These are phyloP conservation scores for Malachius bipustulatus DNA, from an alignment of 2,888 invertebrate genomes.

Conservation along the genomic window DNA sequence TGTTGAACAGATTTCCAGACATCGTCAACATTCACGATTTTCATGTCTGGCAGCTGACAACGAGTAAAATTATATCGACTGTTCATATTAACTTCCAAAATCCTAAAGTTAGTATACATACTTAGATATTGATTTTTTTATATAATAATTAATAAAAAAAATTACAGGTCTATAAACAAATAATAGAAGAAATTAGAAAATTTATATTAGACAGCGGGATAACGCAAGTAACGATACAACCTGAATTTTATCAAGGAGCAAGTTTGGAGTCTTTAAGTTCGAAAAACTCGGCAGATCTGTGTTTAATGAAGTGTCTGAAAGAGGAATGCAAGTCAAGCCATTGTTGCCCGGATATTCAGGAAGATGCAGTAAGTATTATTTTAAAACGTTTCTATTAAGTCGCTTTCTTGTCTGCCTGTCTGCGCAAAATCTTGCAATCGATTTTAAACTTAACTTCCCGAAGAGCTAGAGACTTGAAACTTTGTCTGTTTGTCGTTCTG, in stretches of 20 bases:
- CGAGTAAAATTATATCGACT: slow-evolving; percentile 69
- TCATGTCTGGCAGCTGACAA: slow-evolving; percentile 80
- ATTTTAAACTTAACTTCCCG: too few species aligned
- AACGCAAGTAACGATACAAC: slow-evolving; percentile 74
- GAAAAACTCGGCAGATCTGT: slow-evolving; percentile 26
- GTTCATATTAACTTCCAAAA: slow-evolving; percentile 67
- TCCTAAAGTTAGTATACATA: slow-evolving; percentile 38
- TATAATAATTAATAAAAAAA: slow-evolving; percentile 14
- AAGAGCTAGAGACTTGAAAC: too few species aligned
- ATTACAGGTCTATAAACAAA: slow-evolving; percentile 42
- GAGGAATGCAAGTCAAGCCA: slow-evolving; percentile 35
- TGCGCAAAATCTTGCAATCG: too few species aligned
- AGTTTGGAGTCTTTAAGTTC: slow-evolving; percentile 26
- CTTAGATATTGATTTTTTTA: slow-evolving; percentile 1
- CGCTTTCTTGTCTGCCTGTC: too few species aligned
- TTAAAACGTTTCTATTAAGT: too few species aligned
- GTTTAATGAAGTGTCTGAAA: slow-evolving; percentile 37
- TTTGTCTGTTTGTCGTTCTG: too few species aligned
- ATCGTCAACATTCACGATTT: slow-evolving; percentile 73
- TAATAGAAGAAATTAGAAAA: slow-evolving; percentile 50
- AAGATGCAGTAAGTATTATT: slow-evolving; percentile 2
- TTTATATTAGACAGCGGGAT: slow-evolving; percentile 75
- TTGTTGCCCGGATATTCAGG: slow-evolving; percentile 31
- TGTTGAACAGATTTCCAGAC: slow-evolving; percentile 54
- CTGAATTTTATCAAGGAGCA: slow-evolving; percentile 51